Percentiles rank a stretch among this genome's conserved stretches.
Evolutionary conservation across 2,113 vertebrate species (phyloP).

Genomic region (Falcunculus frontatus): DNA sequence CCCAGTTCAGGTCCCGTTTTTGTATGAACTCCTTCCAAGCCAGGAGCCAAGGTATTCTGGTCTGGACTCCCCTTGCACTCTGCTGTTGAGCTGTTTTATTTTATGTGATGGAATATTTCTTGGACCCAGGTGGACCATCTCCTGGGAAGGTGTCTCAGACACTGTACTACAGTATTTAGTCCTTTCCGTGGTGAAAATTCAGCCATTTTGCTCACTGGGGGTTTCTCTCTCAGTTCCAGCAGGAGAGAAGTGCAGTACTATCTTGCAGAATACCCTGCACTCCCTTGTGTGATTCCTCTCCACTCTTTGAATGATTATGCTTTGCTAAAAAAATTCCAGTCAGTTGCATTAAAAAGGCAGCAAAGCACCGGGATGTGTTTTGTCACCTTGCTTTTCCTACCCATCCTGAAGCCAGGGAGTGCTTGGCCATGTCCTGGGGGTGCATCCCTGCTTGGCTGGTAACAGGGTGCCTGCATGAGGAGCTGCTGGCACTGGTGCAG

Average conservation of each 20-base stretch:
- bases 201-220: not conserved
- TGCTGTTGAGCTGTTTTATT: not conserved
- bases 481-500: not conserved
- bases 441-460: not conserved
- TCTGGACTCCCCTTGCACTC: not conserved
- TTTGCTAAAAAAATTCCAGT: not conserved
- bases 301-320: rapidly evolving
- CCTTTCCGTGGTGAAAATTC: not conserved
- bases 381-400: not conserved
- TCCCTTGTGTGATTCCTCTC: not conserved
- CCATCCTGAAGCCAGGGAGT: not conserved
- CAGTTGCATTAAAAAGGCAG: not conserved
- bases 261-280: not conserved
- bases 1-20: not conserved
- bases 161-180: not conserved
- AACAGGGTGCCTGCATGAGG: not conserved
- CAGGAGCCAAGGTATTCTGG: not conserved
- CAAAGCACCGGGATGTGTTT: not conserved
- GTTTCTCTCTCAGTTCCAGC: rapidly evolving
- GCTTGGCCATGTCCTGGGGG: not conserved
- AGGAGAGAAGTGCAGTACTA: not conserved
- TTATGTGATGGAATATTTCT: not conserved
- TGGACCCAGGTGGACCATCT: not conserved
- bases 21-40: not conserved
- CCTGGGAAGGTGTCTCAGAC: not conserved